Percentiles rank a stretch among this genome's conserved stretches.
Conservation (phyloP, 2,113 vertebrate species). For the Casuarius casuarius region DNA sequence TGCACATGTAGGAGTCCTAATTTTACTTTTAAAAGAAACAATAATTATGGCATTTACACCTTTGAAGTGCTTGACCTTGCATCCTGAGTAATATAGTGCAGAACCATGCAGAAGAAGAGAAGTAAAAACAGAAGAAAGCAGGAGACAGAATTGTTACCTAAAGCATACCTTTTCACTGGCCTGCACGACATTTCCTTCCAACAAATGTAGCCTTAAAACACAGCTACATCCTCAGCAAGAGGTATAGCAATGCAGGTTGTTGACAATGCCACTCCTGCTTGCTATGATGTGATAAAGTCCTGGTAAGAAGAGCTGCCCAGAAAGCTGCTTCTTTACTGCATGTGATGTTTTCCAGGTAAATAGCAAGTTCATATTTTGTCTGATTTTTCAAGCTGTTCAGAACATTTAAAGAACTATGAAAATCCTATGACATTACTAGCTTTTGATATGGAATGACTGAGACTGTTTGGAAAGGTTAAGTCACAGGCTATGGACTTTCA, state of each 20-base stretch:
- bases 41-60: not conserved
- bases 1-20: not conserved
- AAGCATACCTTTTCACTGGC: not conserved
- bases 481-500: not conserved
- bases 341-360: not conserved
- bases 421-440: not conserved
- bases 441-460: not conserved
- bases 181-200: not conserved
- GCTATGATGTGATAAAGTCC: not conserved
- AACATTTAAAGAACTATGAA: not conserved
- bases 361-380: not conserved
- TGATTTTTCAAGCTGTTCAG: not conserved
- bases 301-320: not conserved
- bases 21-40: not conserved
- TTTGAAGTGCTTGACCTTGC: not conserved
- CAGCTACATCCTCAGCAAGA: not conserved
- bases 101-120: not conserved
- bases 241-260: not conserved
- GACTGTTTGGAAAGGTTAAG: not conserved
- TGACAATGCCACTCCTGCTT: not conserved
- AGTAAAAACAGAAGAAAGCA: not conserved
- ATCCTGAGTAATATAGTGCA: not conserved
- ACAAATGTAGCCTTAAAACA: not conserved
- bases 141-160: not conserved
- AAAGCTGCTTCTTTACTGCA: not conserved